A percentile compares a stretch with the other conserved stretches of the same genome.
Conservation (phyloP, 2,113 vertebrate genomes). For the Hippolais icterina region DNA sequence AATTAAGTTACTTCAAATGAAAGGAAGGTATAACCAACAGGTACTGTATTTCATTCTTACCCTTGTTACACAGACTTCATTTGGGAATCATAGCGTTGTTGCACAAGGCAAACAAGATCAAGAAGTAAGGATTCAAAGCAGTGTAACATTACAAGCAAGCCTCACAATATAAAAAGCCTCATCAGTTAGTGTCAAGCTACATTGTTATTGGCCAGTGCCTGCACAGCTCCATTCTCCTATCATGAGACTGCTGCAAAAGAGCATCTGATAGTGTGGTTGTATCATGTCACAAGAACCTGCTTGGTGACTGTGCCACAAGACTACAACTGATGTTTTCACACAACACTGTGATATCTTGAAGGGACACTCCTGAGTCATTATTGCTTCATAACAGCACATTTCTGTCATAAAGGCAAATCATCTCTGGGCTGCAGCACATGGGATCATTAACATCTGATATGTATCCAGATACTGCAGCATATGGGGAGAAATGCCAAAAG, state of each 20-base stretch:
- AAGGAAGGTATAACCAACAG: background rate
- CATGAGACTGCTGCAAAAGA: background rate
- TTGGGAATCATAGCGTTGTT: background rate
- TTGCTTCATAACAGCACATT: background rate
- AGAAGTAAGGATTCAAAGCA: background rate
- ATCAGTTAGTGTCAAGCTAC: background rate
- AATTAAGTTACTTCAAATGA: background rate
- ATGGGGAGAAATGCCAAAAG: background rate
- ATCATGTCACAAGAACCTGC: background rate
- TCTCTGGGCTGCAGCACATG: background rate
- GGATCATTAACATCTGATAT: background rate
- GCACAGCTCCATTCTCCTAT: background rate
- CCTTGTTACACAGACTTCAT: background rate
- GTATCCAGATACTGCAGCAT: background rate
- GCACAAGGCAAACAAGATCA: background rate
- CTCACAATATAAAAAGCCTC: background rate
- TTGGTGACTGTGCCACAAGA: background rate
- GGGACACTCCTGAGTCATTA: background rate
- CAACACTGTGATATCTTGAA: background rate
- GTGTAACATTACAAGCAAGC: background rate
- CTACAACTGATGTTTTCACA: background rate
- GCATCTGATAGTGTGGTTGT: background rate
- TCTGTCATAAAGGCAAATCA: background rate
- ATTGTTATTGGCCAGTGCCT: background rate
- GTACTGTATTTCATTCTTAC: background rate